Evolutionary conservation across 2,888 invertebrate genomes (phyloP), one percentile per base, ranked within the genome.

Genomic region (Drosophila helvetica): DNA sequence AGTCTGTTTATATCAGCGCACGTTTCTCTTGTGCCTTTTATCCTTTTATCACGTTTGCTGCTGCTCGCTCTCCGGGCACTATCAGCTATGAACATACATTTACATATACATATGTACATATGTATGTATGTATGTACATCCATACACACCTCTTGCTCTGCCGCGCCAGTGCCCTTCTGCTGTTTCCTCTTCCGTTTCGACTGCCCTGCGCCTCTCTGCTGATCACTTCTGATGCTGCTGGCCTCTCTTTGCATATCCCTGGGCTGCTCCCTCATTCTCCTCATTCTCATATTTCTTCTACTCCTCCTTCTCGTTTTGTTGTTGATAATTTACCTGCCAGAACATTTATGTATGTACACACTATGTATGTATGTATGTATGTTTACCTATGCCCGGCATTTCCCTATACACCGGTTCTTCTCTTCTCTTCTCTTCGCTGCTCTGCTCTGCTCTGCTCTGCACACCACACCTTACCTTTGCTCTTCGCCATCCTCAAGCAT

Each of bases 281-380:
- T 19, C 27, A 42, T 33, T 45, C 22, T 25, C 27, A 17, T 48
- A 38, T 25, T 48, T 48, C 15, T 45, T 19, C 30, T 19, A 6
- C 18, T 19, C 6, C 18, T 10, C 4, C 12, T 45, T 56, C 42
- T 47, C 61, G 71, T 71, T 42, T 68, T 68, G 52, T 58, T 60
- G 46, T 66, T 56, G 60, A 51, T 74, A 68, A 67, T 67, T 74
- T 74, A 74, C 74, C 74, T 74, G 74, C 42, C 46, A 9, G 19
- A n/a, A 15, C 38, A 27, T 60, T 30, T 52, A 45, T 2, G 3
- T 54, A 42, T 12, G n/a, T n/a, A n/a, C n/a, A n/a, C n/a, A n/a
- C n/a, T n/a, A n/a, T n/a, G 8, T 54, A 18, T 3, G 3, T 33
- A 55, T 25, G 19, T 30, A 19, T n/a, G 9, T 12, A 7, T 22